Conservation (phyloP, 2,113 vertebrate species). For the Indicator indicator region DNA sequence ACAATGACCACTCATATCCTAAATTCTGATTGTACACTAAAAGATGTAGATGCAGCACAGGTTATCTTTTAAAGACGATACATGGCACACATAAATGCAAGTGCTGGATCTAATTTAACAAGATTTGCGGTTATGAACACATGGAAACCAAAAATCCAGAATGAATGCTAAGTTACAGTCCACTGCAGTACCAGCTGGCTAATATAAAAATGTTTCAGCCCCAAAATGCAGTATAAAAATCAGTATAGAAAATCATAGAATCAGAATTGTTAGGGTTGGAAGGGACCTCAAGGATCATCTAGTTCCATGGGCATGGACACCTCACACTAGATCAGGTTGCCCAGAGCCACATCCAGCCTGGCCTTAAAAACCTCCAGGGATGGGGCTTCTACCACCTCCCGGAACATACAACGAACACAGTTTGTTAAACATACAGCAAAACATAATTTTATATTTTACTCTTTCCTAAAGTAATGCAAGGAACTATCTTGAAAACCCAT, state of each 20-base stretch:
- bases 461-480: background rate
- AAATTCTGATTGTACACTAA: slow-evolving; percentile 15
- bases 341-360: no score
- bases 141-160: slow-evolving; percentile 60
- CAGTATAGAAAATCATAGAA: no score
- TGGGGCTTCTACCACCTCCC: no score
- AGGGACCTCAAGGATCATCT: no score
- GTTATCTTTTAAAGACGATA: slow-evolving; percentile 70
- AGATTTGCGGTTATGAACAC: slow-evolving; percentile 72
- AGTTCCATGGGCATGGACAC: no score
- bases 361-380: no score
- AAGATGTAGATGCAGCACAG: slow-evolving; percentile 53
- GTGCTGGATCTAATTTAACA: slow-evolving; percentile 63
- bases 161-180: slow-evolving; percentile 45
- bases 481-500: background rate
- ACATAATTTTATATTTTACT: background rate
- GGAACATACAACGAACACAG: no score
- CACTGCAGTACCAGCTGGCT: slow-evolving; percentile 40
- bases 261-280: no score
- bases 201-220: background rate
- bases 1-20: slow-evolving; percentile 55
- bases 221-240: background rate
- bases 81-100: slow-evolving; percentile 45
- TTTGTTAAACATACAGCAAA: background rate
- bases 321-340: no score